Base-by-base conservation (phyloP, 2,797 vertebrate species). In the Scarus forsteni region DNA sequence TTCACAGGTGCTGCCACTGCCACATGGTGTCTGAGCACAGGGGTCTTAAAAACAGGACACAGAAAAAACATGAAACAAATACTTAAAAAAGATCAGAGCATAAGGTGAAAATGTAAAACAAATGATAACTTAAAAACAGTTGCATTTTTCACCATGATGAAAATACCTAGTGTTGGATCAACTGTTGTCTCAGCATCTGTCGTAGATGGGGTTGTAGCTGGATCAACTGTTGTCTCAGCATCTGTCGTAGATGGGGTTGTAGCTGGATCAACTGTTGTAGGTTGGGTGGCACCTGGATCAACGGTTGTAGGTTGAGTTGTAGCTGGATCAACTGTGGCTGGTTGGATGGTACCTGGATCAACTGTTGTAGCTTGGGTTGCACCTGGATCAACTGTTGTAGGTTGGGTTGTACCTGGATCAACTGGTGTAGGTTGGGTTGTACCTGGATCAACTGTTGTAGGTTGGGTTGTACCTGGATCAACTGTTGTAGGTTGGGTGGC, bases 21-120 rank as follows among this genome's bases (percentile, higher is more conserved):
- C 12, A 58, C 92, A 93, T 49, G 79, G 62, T 4, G 1, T 39
- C 44, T 4, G 1, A 0, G 0, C 0, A 66, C 92, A 93, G 15
- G 66, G 27, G 68, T 13, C 88, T 92, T 63, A 1, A 11, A 54
- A 43, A 13, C 45, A 66, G 62, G 36, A 27, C 2, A 27, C 27
- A 6, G 66, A 53, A 18, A 8, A 60, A 43, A 16, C 27, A 6
- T 49, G 18, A 68, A 8, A 48, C 18, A 55, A 6, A 59, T 10
- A 61, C n/a, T n/a, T 1, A 12, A 14, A 8, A 27, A 10, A 2
- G 15, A 56, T 51, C 16, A 12, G 13, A 54, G 7, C 0, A n/a
- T 50, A 8, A 7, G 18, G 16, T 10, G 3, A 39, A 3, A 3
- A 27, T 5, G 6, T 15, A 7, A 44, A 27, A 52, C 14, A 9